Base-by-base conservation (phyloP, 2,888 invertebrate genomes). In the Pseudeuparius sepicola region DNA sequence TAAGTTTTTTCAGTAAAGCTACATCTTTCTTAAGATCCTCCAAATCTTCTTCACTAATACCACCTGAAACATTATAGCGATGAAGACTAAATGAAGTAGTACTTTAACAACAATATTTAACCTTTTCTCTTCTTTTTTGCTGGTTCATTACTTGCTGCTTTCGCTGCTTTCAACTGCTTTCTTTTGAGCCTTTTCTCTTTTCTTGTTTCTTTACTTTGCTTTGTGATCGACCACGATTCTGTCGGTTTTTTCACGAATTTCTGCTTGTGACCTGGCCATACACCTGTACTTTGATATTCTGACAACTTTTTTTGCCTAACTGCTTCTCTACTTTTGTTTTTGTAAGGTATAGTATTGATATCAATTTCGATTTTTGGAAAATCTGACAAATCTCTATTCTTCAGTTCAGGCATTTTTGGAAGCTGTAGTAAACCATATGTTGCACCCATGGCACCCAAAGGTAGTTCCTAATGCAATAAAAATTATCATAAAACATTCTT, bases 341-440 rank as follows among this genome's bases (percentile, higher is more conserved):
- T 77, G 52, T 89, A 94, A 0, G 77, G 67, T 46, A 96, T 75
- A 14, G 66, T 65, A 55, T 82, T 81, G 10, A 78, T 60, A 59
- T 94, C 84, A 4, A 89, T 65, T 18, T 75, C 56, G 58, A 76
- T 59, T 12, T 64, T 56, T 1, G 60, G 52, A 52, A 80, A 81
- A 31, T 62, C 65, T 1, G 64, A 59, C 0, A 68, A 48, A 12
- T 72, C 70, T 40, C 65, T 65, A 23, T 77, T 77, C 55, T 81
- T 87, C 2, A 93, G 62, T 64, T 99, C 98, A 0, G 96, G 93
- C 93, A 98, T 97, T 54, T 80, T 75, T 0, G 97, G 98, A 51
- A 97, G 66, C 51, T 83, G 82, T 1, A 98, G 60, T 1, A 98
- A 71, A 0, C 93, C 96, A 60, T 89, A 98, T 31, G 86, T 80